Conservation (phyloP, 2,797 vertebrate species). For the Onychomys leucogaster region DNA sequence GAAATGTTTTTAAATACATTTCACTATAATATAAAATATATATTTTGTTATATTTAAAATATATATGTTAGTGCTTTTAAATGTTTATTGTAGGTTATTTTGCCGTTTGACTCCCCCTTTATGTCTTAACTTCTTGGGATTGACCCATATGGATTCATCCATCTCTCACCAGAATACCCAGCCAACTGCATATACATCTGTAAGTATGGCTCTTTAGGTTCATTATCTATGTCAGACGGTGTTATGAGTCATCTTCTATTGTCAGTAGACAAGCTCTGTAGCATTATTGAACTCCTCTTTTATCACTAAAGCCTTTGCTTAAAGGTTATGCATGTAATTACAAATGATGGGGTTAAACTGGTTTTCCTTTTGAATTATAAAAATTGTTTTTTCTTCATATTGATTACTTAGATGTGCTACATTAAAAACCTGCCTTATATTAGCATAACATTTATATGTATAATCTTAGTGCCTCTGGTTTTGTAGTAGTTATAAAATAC, state of each 20-base stretch:
- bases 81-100: constrained; percentile 92
- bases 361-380: constrained; percentile 43
- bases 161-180: constrained; percentile 94
- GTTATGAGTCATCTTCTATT: constrained; percentile 27
- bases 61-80: constrained; percentile 54
- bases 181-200: constrained; percentile 97
- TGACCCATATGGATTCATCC: constrained; percentile 98
- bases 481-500: constrained; percentile 48
- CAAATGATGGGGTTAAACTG: constrained; percentile 35
- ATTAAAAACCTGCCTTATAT: neutral
- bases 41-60: constrained; percentile 34
- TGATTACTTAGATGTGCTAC: neutral
- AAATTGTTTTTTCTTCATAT: constrained; percentile 21
- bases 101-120: constrained; percentile 97
- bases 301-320: constrained; percentile 33
- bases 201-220: constrained; percentile 86
- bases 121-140: constrained; percentile 98
- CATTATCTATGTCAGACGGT: neutral
- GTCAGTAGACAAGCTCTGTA: neutral
- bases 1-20: constrained; percentile 35
- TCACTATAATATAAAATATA: constrained; percentile 26
- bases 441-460: constrained; percentile 17
- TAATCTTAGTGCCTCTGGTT: constrained; percentile 10
- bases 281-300: neutral
- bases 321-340: constrained; percentile 29